A percentile compares a stretch with the other conserved stretches of the same genome.
These are phyloP conservation scores for Patella ulyssiponensis DNA, from an alignment of 2,888 invertebrate species.

Conservation along the genomic window DNA sequence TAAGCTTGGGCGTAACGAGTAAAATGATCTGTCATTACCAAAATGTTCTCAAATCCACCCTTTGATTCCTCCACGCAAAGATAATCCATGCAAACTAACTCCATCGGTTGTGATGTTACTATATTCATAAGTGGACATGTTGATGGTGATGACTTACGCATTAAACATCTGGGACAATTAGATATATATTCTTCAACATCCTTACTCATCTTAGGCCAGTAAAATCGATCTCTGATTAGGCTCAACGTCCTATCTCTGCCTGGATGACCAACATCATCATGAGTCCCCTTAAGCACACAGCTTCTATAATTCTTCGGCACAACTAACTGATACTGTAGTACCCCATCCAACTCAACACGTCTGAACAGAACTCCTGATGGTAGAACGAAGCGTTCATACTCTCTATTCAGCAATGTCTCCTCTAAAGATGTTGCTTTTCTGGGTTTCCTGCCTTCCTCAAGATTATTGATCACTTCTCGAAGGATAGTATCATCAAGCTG, in stretches of 20 bases:
- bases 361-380: neutral
- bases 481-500: neutral
- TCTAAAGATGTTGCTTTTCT: neutral
- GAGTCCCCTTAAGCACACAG: conserved; percentile 27
- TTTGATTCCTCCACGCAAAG: conserved; percentile 29
- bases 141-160: conserved; percentile 15
- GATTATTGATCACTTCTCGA: neutral
- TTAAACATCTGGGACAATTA: conserved; percentile 28
- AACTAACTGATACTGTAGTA: conserved; percentile 25
- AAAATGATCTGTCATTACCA: too few species aligned
- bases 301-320: conserved; percentile 22
- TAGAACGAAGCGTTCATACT: neutral
- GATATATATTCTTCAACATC: conserved; percentile 32
- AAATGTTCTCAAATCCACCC: too few species aligned
- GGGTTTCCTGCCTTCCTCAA: neutral
- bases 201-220: conserved; percentile 39
- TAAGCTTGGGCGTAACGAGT: too few species aligned
- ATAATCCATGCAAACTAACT: conserved; percentile 37
- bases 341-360: neutral
- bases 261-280: conserved; percentile 40
- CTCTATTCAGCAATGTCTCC: neutral
- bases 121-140: conserved; percentile 31
- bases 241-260: conserved; percentile 27
- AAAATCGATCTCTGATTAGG: conserved; percentile 36
- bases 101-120: conserved; percentile 30